Evolutionary conservation across 2,888 invertebrate species (phyloP), one percentile per base, ranked within the genome.

Genomic region (Pachymerium ferrugineum): DNA sequence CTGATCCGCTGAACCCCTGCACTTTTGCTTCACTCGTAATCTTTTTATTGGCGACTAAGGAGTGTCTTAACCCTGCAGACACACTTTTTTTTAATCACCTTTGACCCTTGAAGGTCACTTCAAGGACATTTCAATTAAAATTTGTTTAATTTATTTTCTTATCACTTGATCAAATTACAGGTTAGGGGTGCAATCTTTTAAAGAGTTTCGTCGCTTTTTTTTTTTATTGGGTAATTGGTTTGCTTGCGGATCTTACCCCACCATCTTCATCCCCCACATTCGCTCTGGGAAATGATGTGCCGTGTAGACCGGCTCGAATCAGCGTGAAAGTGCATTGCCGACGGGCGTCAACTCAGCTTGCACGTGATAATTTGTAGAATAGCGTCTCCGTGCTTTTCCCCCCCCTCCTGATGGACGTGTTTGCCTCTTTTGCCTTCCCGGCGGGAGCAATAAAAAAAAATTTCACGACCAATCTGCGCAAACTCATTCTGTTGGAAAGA

Each of bases 241-340:
- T 54, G 54, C 54, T 54, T 54, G 54, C 14, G 25, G 25, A 25
- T 54, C 28, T 54, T 54, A 25, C 28, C 22, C n/a, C 22, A 8
- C 22, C 2, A 12, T 38, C 47, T 25, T 54, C 54, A 54, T 54
- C 54, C 54, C 54, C 54, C 54, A 54, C n/a, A n/a, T n/a, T 54
- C 54, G 54, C 54, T 54, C 54, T 54, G 54, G 54, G 54, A 54
- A 54, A 54, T 54, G 54, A 54, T 54, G 54, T 54, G 54, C 54
- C 54, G 54, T 8, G 54, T 54, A 54, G 54, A 54, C 54, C 54
- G 54, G 54, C 54, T 54, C 54, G 54, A 54, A 54, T 54, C 54
- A 54, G 54, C 54, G 54, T 54, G 54, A 54, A 54, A 54, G 54
- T 54, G 54, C 54, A 54, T 54, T 25, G 54, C 54, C 54, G 54